These are phyloP conservation scores for Deilephila porcellus DNA, from an alignment of 2,888 invertebrate genomes.

Conservation along the genomic window DNA sequence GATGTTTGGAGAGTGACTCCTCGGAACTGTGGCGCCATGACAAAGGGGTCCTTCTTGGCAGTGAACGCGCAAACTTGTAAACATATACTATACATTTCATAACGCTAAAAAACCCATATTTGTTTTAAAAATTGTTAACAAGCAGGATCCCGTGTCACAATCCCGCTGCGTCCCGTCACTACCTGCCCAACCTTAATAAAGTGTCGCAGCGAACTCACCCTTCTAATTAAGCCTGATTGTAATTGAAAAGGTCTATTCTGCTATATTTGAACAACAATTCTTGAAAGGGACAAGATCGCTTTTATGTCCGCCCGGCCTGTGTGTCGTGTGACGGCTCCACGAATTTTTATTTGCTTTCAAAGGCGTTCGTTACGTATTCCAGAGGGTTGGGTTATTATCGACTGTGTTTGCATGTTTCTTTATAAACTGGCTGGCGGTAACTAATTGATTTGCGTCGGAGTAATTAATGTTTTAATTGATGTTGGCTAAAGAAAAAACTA, in stretches of 20 bases:
- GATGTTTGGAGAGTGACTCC: too few relatives aligned
- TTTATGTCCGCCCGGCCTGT: conserved; percentile 12
- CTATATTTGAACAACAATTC: conserved; percentile 66
- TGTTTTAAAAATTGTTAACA: not conserved
- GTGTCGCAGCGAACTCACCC: conserved; percentile 49
- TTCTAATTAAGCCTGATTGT: conserved; percentile 68
- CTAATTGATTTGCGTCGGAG: not conserved
- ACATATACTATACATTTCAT: too few relatives aligned
- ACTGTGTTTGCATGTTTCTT: conserved; percentile 1
- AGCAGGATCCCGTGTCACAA: not conserved
- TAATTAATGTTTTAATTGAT: too few relatives aligned
- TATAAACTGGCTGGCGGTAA: not conserved
- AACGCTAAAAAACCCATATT: not conserved
- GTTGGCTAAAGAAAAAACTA: too few relatives aligned
- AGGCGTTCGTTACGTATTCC: conserved; percentile 14
- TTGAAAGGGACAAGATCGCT: conserved; percentile 48
- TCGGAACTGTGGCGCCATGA: too few relatives aligned
- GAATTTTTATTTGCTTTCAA: conserved; percentile 21
- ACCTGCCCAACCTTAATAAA: conserved; percentile 54
- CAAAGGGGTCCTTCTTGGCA: too few relatives aligned
- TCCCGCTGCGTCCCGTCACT: not conserved
- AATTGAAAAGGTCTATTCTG: conserved; percentile 65
- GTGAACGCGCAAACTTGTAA: too few relatives aligned
- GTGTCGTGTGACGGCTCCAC: conserved; percentile 4
- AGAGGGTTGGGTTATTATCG: not conserved